A percentile compares a stretch with the other conserved stretches of the same genome.
phyloP scores from a whole-genome alignment of 1,140 invertebrate species.

The Drosophila sturtevanti region DNA sequence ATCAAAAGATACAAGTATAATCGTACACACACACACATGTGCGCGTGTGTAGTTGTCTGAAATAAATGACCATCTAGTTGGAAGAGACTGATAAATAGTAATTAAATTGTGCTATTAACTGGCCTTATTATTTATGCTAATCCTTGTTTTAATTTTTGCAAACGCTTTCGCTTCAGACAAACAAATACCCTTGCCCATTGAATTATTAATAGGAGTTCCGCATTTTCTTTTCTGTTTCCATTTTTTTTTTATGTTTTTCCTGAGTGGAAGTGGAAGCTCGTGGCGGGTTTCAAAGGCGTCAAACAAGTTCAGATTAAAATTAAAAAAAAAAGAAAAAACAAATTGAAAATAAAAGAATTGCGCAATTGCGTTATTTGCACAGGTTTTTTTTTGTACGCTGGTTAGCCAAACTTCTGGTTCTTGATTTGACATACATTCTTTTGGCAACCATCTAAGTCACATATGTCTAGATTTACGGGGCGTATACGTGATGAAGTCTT shows the following conservation, averaged over 20 bases:
- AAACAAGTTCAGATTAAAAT: slow-evolving; percentile 2
- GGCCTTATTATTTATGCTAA: slow-evolving; percentile 45
- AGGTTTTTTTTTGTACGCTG: slow-evolving; percentile 8
- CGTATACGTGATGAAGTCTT: slow-evolving; percentile 60
- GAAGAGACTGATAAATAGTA: slow-evolving; percentile 44
- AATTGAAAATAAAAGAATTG: slow-evolving; percentile 46
- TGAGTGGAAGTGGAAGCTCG: slow-evolving; percentile 18
- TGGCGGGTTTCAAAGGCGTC: slow-evolving; percentile 12
- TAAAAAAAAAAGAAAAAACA: neutral
- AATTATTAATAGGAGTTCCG: slow-evolving; percentile 1
- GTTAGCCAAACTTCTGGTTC: slow-evolving; percentile 27
- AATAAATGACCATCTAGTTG: slow-evolving; percentile 18
- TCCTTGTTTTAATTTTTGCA: slow-evolving; percentile 46
- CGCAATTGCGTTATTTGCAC: slow-evolving; percentile 46
- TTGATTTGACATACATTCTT: slow-evolving; percentile 48
- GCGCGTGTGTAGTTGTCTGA: neutral
- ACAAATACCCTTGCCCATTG: neutral
- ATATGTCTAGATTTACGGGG: slow-evolving; percentile 40
- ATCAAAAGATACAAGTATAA: slow-evolving; percentile 26
- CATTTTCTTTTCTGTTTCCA: neutral
- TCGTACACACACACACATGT: neutral
- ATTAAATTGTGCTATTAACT: slow-evolving; percentile 38
- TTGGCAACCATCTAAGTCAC: slow-evolving; percentile 38
- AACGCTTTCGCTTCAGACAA: slow-evolving; percentile 4
- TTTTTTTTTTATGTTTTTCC: neutral